These are phyloP conservation scores for Drosophila gunungcola DNA, from an alignment of 1,140 invertebrate genomes.

Conservation along the genomic window DNA sequence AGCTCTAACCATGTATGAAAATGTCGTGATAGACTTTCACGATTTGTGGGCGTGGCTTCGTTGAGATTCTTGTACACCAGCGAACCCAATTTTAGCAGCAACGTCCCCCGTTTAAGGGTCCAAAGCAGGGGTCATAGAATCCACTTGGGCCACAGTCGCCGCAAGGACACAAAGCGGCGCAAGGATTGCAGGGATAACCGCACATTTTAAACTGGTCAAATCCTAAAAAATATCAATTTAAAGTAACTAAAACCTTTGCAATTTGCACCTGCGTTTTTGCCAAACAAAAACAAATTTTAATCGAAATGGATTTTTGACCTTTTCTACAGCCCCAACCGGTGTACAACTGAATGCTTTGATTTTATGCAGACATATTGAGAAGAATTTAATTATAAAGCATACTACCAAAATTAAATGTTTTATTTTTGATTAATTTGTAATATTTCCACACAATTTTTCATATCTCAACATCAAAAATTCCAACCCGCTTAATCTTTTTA, in stretches of 20 bases:
- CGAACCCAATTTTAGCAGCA: too few species aligned
- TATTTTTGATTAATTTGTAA: too few species aligned
- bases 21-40: too few species aligned
- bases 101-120: slow-evolving; percentile 39
- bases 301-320: too few species aligned
- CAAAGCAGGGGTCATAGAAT: slow-evolving; percentile 56
- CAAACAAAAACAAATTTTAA: slow-evolving; percentile 36
- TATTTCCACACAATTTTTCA: too few species aligned
- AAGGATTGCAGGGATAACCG: slow-evolving; percentile 45
- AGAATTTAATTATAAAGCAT: too few species aligned
- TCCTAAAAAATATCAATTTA: not conserved
- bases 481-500: not conserved
- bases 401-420: too few species aligned
- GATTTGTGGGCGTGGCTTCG: too few species aligned
- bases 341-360: slow-evolving; percentile 31
- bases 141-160: slow-evolving; percentile 50
- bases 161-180: slow-evolving; percentile 34
- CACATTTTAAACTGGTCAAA: slow-evolving; percentile 17
- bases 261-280: slow-evolving; percentile 11
- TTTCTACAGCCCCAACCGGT: slow-evolving; percentile 22
- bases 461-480: not conserved
- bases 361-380: too few species aligned
- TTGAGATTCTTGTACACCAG: too few species aligned
- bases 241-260: too few species aligned
- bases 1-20: too few species aligned